Evolutionary conservation across 2,797 vertebrate species (phyloP), one percentile per base, ranked within the genome.

Genomic region (Pelochelys cantorii): DNA sequence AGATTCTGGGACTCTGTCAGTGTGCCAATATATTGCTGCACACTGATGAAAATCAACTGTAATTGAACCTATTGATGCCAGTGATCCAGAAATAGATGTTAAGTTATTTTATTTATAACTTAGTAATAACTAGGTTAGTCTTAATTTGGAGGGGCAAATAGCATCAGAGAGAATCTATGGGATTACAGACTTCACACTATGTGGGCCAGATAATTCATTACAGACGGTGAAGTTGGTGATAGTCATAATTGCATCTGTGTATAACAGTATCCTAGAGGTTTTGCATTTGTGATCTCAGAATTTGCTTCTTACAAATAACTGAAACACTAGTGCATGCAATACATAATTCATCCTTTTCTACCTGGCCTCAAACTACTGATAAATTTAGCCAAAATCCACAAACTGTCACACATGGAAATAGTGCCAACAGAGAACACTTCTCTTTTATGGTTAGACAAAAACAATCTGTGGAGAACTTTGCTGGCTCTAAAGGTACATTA

Each of bases 251-350:
- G 71, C 6, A 5, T 2, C 34, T 62, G 25, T 34, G 1, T 22
- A 8, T 74, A 4, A 5, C 48, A 55, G 7, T 55, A 57, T 54
- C 22, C 27, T 4, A 86, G 53, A 85, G 6, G 55, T 5, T 5
- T 14, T 3, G 0, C 11, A 55, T 81, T 2, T 0, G 55, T 20
- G 55, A 34, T 25, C 14, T 80, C 34, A n/a, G 11, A 55, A 31
- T 78, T 80, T 86, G 77, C 77, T 27, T 80, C 77, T 86, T 57
- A 62, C 59, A 86, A 86, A 57, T 78, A 48, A 62, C 53, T 57
- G 48, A 86, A 79, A 34, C 54, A 25, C 52, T 80, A 10, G 17
- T 29, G 10, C 31, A 56, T 59, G 56, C 25, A 53, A 77, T 85
- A 27, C 52, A 27, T 86, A 77, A 86, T 60, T 80, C 52, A 68